Percentiles rank a stretch among this genome's conserved stretches.
These are phyloP conservation scores for Glaucidium brasilianum DNA, from an alignment of 2,113 vertebrate genomes.

Conservation along the genomic window DNA sequence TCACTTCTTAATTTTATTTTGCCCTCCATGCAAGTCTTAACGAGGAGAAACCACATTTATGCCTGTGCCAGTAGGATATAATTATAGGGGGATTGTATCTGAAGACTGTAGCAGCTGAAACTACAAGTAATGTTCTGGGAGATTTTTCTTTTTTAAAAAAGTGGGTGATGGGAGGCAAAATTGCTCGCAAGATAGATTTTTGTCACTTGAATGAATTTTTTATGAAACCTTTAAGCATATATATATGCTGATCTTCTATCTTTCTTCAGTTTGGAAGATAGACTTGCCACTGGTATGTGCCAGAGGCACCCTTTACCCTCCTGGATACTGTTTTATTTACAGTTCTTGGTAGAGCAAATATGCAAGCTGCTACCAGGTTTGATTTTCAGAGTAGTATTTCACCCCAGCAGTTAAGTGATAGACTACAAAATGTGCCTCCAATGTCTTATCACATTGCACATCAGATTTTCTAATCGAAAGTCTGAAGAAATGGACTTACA, in stretches of 20 bases:
- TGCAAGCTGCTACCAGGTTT: not conserved
- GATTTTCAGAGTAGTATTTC: not conserved
- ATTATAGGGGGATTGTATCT: not conserved
- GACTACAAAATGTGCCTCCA: not conserved
- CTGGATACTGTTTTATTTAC: not conserved
- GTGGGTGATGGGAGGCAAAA: not conserved
- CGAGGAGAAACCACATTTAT: not conserved
- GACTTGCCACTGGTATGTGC: not conserved
- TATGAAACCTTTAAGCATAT: not conserved
- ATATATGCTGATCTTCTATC: not conserved
- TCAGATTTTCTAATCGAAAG: not conserved
- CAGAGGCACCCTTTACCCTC: not conserved
- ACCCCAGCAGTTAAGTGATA: not conserved
- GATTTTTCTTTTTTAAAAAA: not conserved
- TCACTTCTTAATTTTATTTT: constrained; percentile 41
- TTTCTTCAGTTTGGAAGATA: not conserved
- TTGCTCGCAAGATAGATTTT: not conserved
- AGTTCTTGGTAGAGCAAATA: not conserved
- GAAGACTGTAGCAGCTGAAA: not conserved
- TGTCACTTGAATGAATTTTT: not conserved
- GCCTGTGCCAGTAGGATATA: not conserved
- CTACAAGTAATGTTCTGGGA: not conserved
- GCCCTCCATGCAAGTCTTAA: not conserved
- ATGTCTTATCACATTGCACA: not conserved
- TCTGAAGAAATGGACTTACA: not conserved